Evolutionary conservation across 2,888 invertebrate species (phyloP), one percentile per base, ranked within the genome.

Genomic region (Epinotia bilunana): DNA sequence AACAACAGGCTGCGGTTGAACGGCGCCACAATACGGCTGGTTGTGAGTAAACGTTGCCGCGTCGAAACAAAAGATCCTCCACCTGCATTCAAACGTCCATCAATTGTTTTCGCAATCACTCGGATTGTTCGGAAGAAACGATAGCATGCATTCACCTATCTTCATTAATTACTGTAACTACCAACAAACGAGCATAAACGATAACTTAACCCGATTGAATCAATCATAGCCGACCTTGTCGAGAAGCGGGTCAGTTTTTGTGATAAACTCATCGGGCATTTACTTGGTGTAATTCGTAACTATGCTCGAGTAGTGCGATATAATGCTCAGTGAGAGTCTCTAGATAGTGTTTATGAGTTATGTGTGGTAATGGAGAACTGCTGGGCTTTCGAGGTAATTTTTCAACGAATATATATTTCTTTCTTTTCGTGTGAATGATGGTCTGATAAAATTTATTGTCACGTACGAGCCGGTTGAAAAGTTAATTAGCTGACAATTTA

Each of bases 231-330:
- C 80, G 80, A 80, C 81, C 81, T 79, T 68, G 74, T 72, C 69
- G 76, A 77, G 74, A 62, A 63, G 12, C 78, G 83, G 86, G 85
- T 83, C 84, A 88, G 79, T 81, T 77, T 80, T 77, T 73, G 76
- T 79, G 91, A 91, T 91, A 90, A 90, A 86, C 77, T 83, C 87
- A 88, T 87, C 83, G 81, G 84, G 84, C 78, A 78, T 76, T 67
- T 65, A 58, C 39, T 61, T 53, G 57, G 71, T 57, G n/a, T 67
- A 33, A 57, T 67, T 67, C 33, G 18, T 55, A 67, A 61, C 33
- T 60, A 65, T 61, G n/a, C 16, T 49, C 28, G 74, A 39, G 18
- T 53, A 74, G 58, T 46, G 46, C 23, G 28, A 11, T 55, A 43
- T 55, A 33, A 69, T 46, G 57, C 43, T 61, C 16, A 57, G 71